Percentiles rank a stretch among this genome's conserved stretches.
phyloP scores from a whole-genome alignment of 2,888 invertebrate species.

The Suillia variegata region DNA sequence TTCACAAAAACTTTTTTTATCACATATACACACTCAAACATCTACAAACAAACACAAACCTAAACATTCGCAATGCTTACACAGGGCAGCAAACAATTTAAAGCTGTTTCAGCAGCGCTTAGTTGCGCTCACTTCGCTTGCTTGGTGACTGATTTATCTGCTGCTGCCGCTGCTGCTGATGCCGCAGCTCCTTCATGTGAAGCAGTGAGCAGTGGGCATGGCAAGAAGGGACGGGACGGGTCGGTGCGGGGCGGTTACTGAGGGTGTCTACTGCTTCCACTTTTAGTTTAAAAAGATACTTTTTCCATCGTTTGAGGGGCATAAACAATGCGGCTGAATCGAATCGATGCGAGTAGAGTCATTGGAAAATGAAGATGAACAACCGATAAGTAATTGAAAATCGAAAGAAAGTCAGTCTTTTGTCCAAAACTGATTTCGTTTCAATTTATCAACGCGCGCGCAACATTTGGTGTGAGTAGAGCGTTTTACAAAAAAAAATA shows the following conservation, averaged over 20 bases:
- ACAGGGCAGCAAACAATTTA: slow-evolving; percentile 23
- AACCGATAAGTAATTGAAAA: slow-evolving; percentile 20
- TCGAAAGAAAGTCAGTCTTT: slow-evolving; percentile 11
- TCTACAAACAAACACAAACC: slow-evolving; percentile 11
- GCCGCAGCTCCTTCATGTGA: no score
- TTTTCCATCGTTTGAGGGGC: no score
- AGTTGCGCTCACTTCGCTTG: neutral
- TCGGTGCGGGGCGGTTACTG: no score
- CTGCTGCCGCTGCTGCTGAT: no score
- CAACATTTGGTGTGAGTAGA: no score
- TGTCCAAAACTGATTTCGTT: slow-evolving; percentile 10
- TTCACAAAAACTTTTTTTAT: slow-evolving; percentile 8
- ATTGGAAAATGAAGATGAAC: slow-evolving; percentile 11
- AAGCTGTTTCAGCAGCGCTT: slow-evolving; percentile 12
- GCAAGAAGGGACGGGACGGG: no score
- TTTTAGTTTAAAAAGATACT: no score
- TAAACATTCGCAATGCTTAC: slow-evolving; percentile 11
- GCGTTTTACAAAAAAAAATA: no score
- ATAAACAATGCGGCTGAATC: no score
- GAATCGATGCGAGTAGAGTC: no score
- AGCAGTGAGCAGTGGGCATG: no score
- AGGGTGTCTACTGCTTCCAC: no score
- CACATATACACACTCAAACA: slow-evolving; percentile 9
- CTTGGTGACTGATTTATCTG: neutral
- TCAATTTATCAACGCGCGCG: slow-evolving; percentile 12